These are phyloP conservation scores for Hirtodrosophila histrioides DNA, from an alignment of 2,888 invertebrate genomes.

Conservation along the genomic window DNA sequence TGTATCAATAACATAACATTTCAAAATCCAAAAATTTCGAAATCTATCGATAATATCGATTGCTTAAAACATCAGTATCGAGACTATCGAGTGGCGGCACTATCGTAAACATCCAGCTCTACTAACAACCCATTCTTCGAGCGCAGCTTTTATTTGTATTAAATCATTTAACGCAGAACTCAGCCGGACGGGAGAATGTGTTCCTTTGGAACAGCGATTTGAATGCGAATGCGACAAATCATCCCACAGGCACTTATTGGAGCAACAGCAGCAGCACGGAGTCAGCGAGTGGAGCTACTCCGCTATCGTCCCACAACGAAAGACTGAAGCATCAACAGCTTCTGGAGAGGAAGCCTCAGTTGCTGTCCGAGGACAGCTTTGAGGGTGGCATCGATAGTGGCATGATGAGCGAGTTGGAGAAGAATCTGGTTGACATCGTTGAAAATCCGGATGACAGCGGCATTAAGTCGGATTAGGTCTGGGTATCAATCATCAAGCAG, in stretches of 20 bases:
- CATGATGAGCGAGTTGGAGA: conserved; percentile 87
- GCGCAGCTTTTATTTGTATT: background rate
- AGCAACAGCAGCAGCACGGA: conserved; percentile 35
- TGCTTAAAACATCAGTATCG: no score
- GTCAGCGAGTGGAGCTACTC: conserved; percentile 14
- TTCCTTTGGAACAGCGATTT: conserved; percentile 57
- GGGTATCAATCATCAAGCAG: conserved; percentile 2
- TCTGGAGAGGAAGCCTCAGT: conserved; percentile 51
- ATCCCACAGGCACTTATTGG: conserved; percentile 42
- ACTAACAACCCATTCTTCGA: no score
- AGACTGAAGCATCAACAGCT: conserved; percentile 58
- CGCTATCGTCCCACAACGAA: conserved; percentile 31
- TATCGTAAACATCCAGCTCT: no score
- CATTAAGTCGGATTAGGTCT: conserved; percentile 76
- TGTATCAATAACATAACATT: no score
- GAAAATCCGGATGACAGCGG: conserved; percentile 81
- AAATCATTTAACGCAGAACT: conserved; percentile 20
- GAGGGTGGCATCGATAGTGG: conserved; percentile 87
- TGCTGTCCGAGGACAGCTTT: conserved; percentile 70
- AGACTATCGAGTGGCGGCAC: background rate
- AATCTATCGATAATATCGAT: no score
- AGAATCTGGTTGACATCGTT: conserved; percentile 86
- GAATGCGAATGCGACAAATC: conserved; percentile 42
- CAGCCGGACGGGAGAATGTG: conserved; percentile 40
- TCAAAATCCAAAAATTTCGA: no score